phyloP scores from a whole-genome alignment of 2,797 vertebrate species.

The Lerista edwardsae region DNA sequence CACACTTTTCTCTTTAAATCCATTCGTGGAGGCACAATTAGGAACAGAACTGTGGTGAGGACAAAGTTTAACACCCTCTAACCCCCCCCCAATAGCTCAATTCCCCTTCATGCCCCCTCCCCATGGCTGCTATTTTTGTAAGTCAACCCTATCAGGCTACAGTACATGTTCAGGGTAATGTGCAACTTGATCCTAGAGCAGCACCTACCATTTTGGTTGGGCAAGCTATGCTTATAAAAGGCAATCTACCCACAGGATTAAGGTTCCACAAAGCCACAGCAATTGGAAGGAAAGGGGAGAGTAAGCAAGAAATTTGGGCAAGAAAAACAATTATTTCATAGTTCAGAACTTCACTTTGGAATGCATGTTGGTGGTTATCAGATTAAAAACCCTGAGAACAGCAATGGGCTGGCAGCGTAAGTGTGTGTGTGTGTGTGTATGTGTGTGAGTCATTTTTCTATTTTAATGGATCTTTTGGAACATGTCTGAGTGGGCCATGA shows the following conservation, averaged over 20 bases:
- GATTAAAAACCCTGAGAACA: conserved; percentile 67
- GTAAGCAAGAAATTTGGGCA: conserved; percentile 52
- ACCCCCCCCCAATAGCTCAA: too few species aligned
- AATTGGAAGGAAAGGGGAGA: conserved; percentile 44
- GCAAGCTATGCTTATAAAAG: background rate
- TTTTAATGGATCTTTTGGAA: conserved; percentile 75
- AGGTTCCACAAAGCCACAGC: conserved; percentile 21
- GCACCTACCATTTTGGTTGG: background rate
- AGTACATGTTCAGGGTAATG: too few species aligned
- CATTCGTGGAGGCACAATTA: too few species aligned
- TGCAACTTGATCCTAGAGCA: too few species aligned
- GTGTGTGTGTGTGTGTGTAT: conserved; percentile 51
- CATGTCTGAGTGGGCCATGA: conserved; percentile 61
- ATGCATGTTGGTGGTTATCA: conserved; percentile 63
- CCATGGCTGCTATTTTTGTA: too few species aligned
- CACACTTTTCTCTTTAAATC: too few species aligned
- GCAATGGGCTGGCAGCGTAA: conserved; percentile 61
- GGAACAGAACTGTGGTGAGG: too few species aligned
- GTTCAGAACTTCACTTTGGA: conserved; percentile 69
- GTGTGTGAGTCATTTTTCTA: conserved; percentile 58
- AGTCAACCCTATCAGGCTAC: too few species aligned
- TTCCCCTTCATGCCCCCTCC: too few species aligned
- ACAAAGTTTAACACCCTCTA: too few species aligned
- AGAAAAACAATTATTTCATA: conserved; percentile 69
- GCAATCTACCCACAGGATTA: background rate